These are phyloP conservation scores for rabbit (Oryctolagus cuniculus) DNA, from an alignment of 2,113 vertebrate species.

Conservation along the genomic window DNA sequence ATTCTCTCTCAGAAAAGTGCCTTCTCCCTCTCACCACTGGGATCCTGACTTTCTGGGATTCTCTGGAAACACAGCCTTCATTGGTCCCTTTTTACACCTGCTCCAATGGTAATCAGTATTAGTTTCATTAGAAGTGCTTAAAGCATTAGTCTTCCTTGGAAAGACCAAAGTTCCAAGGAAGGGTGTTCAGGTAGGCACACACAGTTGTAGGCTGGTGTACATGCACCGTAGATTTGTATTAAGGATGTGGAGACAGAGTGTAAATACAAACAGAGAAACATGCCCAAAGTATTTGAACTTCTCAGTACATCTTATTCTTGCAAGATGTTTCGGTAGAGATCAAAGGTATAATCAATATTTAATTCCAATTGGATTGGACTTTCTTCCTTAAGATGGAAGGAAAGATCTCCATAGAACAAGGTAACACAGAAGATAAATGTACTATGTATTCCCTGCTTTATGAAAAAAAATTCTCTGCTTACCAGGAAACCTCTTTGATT, in stretches of 20 bases:
- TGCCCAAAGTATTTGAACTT: not conserved
- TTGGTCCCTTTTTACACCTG: not conserved
- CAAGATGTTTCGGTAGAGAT: not conserved
- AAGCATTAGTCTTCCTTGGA: not conserved
- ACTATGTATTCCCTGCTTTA: not conserved
- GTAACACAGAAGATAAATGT: not conserved
- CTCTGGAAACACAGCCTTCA: not conserved
- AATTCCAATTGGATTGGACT: not conserved
- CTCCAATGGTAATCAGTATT: not conserved
- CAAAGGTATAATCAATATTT: not conserved
- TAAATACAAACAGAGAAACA: not conserved
- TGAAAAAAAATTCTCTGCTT: not conserved
- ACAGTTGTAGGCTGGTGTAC: accelerated
- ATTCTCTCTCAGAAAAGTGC: not conserved
- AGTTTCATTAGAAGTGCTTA: not conserved
- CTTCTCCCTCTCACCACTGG: accelerated
- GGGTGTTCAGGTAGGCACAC: not conserved
- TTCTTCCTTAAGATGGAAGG: not conserved
- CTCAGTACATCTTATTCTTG: not conserved
- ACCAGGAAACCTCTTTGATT: not conserved
- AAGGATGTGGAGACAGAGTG: not conserved
- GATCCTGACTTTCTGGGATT: not conserved
- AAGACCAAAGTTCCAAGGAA: not conserved
- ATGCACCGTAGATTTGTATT: not conserved
- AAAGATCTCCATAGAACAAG: not conserved